Base-by-base conservation (phyloP, 2,888 invertebrate genomes). In the Silvanus unidentatus region DNA sequence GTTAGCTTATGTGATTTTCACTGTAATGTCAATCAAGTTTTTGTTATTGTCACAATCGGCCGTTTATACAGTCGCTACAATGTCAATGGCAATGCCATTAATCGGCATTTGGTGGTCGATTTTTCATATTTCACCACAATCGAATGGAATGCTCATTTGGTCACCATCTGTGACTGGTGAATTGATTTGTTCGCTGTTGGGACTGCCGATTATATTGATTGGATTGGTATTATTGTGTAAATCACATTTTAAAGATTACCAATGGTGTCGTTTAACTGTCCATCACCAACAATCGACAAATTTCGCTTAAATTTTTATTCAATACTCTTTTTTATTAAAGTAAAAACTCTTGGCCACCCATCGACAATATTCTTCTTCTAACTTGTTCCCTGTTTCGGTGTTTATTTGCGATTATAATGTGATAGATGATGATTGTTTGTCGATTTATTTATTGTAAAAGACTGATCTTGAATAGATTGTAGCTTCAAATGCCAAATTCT, bases 131-230 rank as follows among this genome's bases (percentile, higher is more conserved):
- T 68, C 73, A 40, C 63, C 71, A 30, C 53, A 60, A 42, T 69
- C 72, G 48, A 70, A 71, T 57, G 70, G 72, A 69, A 39, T 47
- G 43, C 63, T 77, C 45, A 56, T 70, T 15, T 79, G 78, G 78
- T 69, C 75, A 43, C 79, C 79, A n/a, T 73, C 75, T 11, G 70
- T 79, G 42, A 76, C 77, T 3, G 79, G 79, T n/a, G 80, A 80
- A 60, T 62, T 80, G 14, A 77, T 80, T 44, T 80, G 79, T 60
- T 76, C 79, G 1, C 65, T 79, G 16, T 65, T 80, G 14, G 79
- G 79, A 45, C 70, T 79, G 44, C 79, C 79, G 4, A 75, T 80
- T 32, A 76, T 80, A 13, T 61, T 76, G 8, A 66, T 76, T 3
- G 80, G 79, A 12, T 59, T 79, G 44, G 71, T 71, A 6, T 63